Base-by-base conservation (phyloP, 2,797 vertebrate species). In the Rachycentron canadum region DNA sequence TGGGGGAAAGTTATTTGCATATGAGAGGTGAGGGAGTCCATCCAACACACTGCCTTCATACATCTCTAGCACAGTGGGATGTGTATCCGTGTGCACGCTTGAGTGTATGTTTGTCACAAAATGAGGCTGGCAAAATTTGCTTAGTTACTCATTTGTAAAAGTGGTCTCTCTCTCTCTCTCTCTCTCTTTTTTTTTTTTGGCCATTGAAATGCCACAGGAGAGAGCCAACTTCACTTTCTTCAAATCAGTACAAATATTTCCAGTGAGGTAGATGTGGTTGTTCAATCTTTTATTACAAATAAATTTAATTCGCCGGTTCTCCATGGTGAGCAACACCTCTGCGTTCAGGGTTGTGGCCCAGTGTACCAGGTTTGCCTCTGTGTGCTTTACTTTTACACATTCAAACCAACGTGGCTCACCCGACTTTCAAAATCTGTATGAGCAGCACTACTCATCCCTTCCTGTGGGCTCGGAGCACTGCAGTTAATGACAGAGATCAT, bases 1-100 rank as follows among this genome's bases (percentile, higher is more conserved):
- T 92, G 94, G 89, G 64, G 90, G 88, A 86, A 73, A 76, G 76
- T 74, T 84, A 95, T 95, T 95, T 95, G 94, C 94, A 94, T 92
- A 90, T 90, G 92, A 92, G 88, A 87, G 90, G 90, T 90, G 87
- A 92, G 82, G 86, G 87, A 92, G 89, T 90, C 72, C 78, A 82
- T 89, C 85, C 84, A 91, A 87, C 84, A 92, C 90, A 91, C 90
- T 91, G 91, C 91, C 85, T 89, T 90, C 88, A 93, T 89, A 92
- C 89, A 93, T 91, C 85, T 83, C 88, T 56, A 78, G 81, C 69
- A 84, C 74, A 79, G 76, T 77, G 82, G 82, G 76, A 68, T 88
- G 83, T 86, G 83, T 82, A 75, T 88, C 71, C 78, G 60, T 71
- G 81, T 79, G 83, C 69, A 72, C 13, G 9, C 7, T 57, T 21